Conservation (phyloP, 2,888 invertebrate genomes). For the Calliphora vomitoria region DNA sequence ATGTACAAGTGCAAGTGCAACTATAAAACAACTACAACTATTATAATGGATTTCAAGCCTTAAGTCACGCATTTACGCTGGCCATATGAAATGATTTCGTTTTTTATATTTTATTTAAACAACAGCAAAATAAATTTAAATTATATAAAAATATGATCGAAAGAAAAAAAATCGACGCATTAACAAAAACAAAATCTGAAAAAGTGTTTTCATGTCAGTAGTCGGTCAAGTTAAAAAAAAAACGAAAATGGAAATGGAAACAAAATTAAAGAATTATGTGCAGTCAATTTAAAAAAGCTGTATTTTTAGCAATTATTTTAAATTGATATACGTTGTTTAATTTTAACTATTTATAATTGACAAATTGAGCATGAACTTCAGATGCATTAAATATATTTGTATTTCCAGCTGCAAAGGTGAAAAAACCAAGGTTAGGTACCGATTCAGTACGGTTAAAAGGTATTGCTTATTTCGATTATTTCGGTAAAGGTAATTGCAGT, state of each 20-base stretch:
- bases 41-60: conserved; percentile 34
- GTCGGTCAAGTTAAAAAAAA: conserved; percentile 8
- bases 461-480: too few relatives aligned
- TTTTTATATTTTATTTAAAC: neutral
- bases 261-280: conserved; percentile 14
- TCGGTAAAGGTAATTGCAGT: too few relatives aligned
- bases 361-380: neutral
- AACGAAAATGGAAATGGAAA: neutral
- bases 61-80: conserved; percentile 10
- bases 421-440: too few relatives aligned
- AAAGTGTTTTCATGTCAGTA: conserved; percentile 49
- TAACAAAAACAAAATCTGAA: neutral
- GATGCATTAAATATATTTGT: neutral
- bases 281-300: conserved; percentile 34
- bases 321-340: neutral
- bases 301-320: conserved; percentile 1
- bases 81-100: conserved; percentile 22
- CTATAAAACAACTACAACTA: conserved; percentile 5
- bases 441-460: too few relatives aligned
- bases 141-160: conserved; percentile 25
- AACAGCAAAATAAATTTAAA: conserved; percentile 23
- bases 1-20: too few relatives aligned
- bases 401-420: neutral
- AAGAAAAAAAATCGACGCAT: neutral
- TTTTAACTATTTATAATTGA: neutral